Base-by-base conservation (phyloP, 2,113 vertebrate genomes). In the Colius striatus region DNA sequence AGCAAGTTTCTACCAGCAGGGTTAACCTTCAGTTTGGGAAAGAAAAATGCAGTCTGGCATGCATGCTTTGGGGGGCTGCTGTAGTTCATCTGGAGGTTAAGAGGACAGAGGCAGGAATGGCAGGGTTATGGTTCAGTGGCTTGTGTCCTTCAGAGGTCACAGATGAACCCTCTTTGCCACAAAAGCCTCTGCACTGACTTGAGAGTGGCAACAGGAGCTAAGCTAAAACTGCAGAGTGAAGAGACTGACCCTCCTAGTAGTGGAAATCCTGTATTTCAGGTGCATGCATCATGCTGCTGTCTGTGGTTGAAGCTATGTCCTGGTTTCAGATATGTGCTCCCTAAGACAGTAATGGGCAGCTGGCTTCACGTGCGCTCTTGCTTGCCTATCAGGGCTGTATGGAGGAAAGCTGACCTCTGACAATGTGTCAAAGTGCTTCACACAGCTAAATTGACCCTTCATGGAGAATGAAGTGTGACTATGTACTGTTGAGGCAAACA, bases 41-140 rank as follows among this genome's bases (percentile, higher is more conserved):
- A 82, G 51, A 58, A 90, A 65, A 79, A 94, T 80, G 67, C 72
- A 76, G 67, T 76, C 72, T 90, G 85, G 60, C 29, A 0, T 66
- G 50, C 13, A 8, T 15, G 71, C 50, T 83, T 73, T 79, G 75
- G 30, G 91, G 95, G 27, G 27, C 67, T 89, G 77, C 77, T 80
- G 47, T 25, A 77, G 92, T 84, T 95, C 94, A 91, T 48, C 55
- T 63, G 41, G 55, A 90, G 88, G 63, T 91, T 93, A 92, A 77
- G 67, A 91, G 63, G 63, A 71, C 43, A 50, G 68, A 71, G 38
- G 55, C 63, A 94, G 58, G 41, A 92, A 73, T 66, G 55, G 36
- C 67, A 54, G 80, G 68, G 55, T 60, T 90, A 53, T 38, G 26
- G 25, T 93, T 91, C 50, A 63, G 75, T 55, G 63, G 51, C 51